These are phyloP conservation scores for Oryctes rhinoceros DNA, from an alignment of 1,140 invertebrate species.

Conservation along the genomic window DNA sequence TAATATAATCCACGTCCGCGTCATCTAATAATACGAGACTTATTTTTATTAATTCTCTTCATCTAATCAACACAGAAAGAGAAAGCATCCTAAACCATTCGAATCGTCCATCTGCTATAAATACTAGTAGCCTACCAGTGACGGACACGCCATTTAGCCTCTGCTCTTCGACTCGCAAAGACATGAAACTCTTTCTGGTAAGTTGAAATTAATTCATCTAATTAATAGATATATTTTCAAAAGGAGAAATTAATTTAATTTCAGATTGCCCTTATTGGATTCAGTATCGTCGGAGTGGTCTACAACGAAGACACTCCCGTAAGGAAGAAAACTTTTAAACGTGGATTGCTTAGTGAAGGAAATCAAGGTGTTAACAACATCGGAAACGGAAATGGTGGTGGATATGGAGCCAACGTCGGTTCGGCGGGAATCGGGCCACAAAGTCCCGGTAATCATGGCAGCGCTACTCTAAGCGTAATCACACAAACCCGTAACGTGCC, in stretches of 20 bases:
- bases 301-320: neutral
- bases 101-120: neutral
- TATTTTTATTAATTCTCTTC: no score
- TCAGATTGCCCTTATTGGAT: neutral
- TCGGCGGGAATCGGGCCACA: neutral
- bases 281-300: neutral
- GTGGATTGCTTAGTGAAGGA: neutral
- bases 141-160: neutral
- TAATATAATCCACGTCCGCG: no score
- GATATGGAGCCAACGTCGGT: neutral
- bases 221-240: neutral
- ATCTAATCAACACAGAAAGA: neutral
- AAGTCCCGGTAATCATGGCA: neutral
- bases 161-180: neutral
- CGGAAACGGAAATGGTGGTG: neutral
- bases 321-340: neutral
- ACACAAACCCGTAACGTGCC: conserved; percentile 50
- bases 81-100: conserved; percentile 2
- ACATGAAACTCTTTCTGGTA: conserved; percentile 8
- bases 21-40: no score
- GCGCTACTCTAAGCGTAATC: neutral
- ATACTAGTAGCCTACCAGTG: neutral
- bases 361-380: neutral
- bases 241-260: neutral
- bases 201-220: neutral